Conservation (phyloP, 2,113 vertebrate species). For the Microtus pennsylvanicus region DNA sequence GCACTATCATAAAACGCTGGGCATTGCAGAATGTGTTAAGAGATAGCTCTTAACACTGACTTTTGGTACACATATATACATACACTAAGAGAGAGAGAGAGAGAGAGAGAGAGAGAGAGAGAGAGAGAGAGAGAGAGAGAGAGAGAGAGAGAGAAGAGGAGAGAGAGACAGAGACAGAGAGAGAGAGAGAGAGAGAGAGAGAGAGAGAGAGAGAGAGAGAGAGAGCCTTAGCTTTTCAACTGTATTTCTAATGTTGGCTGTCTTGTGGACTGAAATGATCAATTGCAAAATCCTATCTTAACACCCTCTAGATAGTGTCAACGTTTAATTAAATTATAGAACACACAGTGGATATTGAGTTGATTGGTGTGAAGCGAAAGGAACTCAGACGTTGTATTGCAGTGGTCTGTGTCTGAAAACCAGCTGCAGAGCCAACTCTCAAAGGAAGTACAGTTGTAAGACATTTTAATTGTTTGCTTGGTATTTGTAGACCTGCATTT, state of each 20-base stretch:
- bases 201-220: too few species aligned
- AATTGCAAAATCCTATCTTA: background rate
- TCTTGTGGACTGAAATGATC: background rate
- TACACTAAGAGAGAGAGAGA: background rate
- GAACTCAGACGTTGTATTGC: background rate
- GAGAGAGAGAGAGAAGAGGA: too few species aligned
- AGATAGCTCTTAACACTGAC: background rate
- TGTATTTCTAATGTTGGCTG: background rate
- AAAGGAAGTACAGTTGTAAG: background rate
- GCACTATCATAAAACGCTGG: background rate
- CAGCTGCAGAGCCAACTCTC: background rate
- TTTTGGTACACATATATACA: background rate
- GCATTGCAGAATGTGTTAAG: too few species aligned
- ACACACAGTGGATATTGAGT: background rate
- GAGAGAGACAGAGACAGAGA: too few species aligned
- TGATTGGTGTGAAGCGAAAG: background rate
- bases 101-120: too few species aligned
- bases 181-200: too few species aligned
- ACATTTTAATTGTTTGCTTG: background rate
- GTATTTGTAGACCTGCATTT: background rate
- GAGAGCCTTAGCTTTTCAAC: background rate
- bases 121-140: too few species aligned
- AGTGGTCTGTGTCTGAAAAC: background rate
- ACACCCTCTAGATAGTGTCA: background rate
- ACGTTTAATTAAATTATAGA: conserved; percentile 6